Evolutionary conservation across 2,888 invertebrate species (phyloP).

Genomic region (Bhutanitis thaidina): DNA sequence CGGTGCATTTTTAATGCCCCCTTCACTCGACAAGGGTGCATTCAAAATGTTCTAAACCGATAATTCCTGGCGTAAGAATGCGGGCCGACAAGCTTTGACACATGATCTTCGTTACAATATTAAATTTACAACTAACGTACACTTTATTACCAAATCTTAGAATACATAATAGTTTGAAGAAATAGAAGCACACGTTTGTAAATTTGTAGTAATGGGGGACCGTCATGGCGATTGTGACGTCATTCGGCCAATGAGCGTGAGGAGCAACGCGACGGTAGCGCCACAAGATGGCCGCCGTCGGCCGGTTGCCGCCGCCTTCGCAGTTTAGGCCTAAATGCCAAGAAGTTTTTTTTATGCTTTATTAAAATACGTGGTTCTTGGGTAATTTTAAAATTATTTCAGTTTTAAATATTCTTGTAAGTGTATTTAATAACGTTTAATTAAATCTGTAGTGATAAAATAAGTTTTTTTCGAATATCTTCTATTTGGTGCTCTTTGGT

Average conservation of each 20-base stretch:
- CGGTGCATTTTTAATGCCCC: slow-evolving; percentile 67
- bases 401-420: neutral
- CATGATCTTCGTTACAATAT: slow-evolving; percentile 47
- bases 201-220: slow-evolving; percentile 64
- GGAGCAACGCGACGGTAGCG: slow-evolving; percentile 60
- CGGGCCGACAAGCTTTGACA: slow-evolving; percentile 66
- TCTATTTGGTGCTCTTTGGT: slow-evolving; percentile 1
- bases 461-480: neutral
- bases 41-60: slow-evolving; percentile 73
- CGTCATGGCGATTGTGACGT: slow-evolving; percentile 76
- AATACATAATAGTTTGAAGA: slow-evolving; percentile 36
- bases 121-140: slow-evolving; percentile 26
- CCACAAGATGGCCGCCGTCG: slow-evolving; percentile 77
- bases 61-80: slow-evolving; percentile 72
- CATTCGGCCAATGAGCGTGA: slow-evolving; percentile 72
- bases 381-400: neutral
- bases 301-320: slow-evolving; percentile 64
- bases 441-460: neutral
- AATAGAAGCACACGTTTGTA: slow-evolving; percentile 39
- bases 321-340: slow-evolving; percentile 74
- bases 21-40: slow-evolving; percentile 71
- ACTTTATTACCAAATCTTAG: slow-evolving; percentile 33
- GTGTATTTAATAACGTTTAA: neutral
- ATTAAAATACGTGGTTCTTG: neutral
- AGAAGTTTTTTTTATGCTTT: slow-evolving; percentile 36